A percentile compares a stretch with the other conserved stretches of the same genome.
phyloP scores from a whole-genome alignment of 2,113 vertebrate genomes.

The Paradisaea rubra region DNA sequence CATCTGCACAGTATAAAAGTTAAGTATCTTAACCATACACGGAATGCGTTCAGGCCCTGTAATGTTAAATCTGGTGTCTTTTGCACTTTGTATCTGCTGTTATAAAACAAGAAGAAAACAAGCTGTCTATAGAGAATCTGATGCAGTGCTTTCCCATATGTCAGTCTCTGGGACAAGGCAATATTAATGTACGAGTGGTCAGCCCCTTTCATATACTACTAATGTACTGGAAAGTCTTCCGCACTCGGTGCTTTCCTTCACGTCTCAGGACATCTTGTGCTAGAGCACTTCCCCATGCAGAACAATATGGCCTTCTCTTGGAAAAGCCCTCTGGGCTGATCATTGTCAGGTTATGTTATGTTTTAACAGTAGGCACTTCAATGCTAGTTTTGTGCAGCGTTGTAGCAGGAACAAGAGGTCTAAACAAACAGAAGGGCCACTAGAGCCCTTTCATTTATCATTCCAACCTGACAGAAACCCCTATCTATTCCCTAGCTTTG shows the following conservation, averaged over 20 bases:
- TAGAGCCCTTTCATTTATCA: slow-evolving; percentile 83
- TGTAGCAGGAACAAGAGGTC: slow-evolving; percentile 83
- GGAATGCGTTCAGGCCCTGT: not conserved
- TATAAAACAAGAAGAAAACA: slow-evolving; percentile 57
- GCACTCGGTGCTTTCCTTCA: slow-evolving; percentile 69
- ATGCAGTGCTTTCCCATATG: slow-evolving; percentile 78
- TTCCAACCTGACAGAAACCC: slow-evolving; percentile 70
- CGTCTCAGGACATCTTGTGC: slow-evolving; percentile 68
- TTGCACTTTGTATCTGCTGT: not conserved
- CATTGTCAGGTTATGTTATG: slow-evolving; percentile 83
- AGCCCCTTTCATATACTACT: slow-evolving; percentile 81
- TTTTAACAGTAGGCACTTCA: slow-evolving; percentile 83
- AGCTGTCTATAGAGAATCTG: slow-evolving; percentile 57
- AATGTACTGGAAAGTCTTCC: slow-evolving; percentile 92
- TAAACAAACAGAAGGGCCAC: slow-evolving; percentile 80
- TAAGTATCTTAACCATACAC: not conserved
- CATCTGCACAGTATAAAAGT: not conserved
- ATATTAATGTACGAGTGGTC: slow-evolving; percentile 73
- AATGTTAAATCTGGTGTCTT: not conserved
- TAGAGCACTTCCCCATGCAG: slow-evolving; percentile 35
- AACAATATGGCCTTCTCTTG: slow-evolving; percentile 77
- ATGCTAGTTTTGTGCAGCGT: slow-evolving; percentile 76
- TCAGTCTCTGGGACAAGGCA: slow-evolving; percentile 66
- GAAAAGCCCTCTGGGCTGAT: slow-evolving; percentile 81
- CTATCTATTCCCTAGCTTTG: slow-evolving; percentile 18